phyloP scores from a whole-genome alignment of 2,113 vertebrate species.

The Pan paniscus region DNA sequence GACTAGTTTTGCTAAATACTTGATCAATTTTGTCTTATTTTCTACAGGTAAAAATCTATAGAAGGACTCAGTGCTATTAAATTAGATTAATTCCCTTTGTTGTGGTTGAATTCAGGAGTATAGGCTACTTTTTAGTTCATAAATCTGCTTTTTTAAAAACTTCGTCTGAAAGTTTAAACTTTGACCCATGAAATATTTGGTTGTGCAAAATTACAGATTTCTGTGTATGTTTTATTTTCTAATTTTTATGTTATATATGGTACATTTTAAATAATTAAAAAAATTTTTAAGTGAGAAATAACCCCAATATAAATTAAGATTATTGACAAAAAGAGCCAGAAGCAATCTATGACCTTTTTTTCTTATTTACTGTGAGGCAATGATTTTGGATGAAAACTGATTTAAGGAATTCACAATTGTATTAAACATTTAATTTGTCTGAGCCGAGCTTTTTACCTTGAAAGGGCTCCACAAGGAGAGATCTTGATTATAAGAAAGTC shows the following conservation, averaged over 20 bases:
- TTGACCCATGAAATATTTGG: not conserved
- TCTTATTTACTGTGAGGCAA: conserved; percentile 8
- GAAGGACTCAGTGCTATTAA: not conserved
- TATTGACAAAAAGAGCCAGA: not conserved
- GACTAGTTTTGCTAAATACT: conserved; percentile 44
- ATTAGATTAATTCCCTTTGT: conserved; percentile 27
- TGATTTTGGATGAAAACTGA: conserved; percentile 41
- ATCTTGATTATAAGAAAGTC: conserved; percentile 31
- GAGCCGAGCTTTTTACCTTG: not conserved
- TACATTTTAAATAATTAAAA: conserved; percentile 22
- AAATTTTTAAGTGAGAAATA: not conserved
- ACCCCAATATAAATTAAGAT: not conserved
- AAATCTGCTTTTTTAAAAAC: conserved; percentile 38
- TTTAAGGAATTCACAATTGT: not conserved
- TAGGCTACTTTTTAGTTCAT: not conserved
- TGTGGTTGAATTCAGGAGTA: not conserved
- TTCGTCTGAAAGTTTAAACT: not conserved
- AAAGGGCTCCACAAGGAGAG: not conserved
- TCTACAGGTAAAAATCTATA: conserved; percentile 10
- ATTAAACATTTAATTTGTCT: conserved; percentile 26
- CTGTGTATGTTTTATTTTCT: conserved; percentile 3
- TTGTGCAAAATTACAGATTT: conserved; percentile 9
- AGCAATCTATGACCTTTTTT: not conserved
- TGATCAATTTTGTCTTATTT: conserved; percentile 49
- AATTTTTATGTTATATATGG: not conserved